Evolutionary conservation across 2,797 vertebrate genomes (phyloP).

Genomic region (Phalloptychus januarius): DNA sequence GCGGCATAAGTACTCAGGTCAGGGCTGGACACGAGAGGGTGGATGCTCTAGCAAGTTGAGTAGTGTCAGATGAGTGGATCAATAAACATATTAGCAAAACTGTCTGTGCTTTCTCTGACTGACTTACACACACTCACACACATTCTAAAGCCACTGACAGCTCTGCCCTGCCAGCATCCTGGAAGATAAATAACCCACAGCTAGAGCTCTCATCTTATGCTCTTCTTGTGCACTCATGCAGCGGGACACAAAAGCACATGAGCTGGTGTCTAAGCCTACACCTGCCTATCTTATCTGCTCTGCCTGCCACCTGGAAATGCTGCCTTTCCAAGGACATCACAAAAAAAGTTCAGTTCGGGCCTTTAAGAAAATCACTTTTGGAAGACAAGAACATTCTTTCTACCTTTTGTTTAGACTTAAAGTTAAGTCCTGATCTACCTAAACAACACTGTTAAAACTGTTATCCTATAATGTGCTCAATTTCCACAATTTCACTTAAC

Average conservation of each 20-base stretch:
- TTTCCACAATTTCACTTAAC: not conserved
- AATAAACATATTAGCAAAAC: constrained; percentile 63
- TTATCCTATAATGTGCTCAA: not conserved
- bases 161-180: constrained; percentile 50
- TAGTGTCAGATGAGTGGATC: constrained; percentile 51
- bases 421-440: not conserved
- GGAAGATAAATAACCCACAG: constrained; percentile 68
- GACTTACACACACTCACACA: constrained; percentile 15
- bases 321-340: constrained; percentile 16
- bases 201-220: constrained; percentile 52
- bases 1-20: constrained; percentile 24
- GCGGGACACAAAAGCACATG: constrained; percentile 21
- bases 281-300: constrained; percentile 46
- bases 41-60: constrained; percentile 42
- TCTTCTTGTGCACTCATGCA: constrained; percentile 27
- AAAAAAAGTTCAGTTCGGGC: constrained; percentile 34
- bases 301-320: constrained; percentile 40
- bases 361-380: constrained; percentile 15
- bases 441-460: not conserved
- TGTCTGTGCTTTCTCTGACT: constrained; percentile 31
- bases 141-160: constrained; percentile 39
- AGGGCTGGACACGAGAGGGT: constrained; percentile 32
- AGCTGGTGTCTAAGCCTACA: constrained; percentile 46
- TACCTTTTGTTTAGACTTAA: constrained; percentile 10
- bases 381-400: constrained; percentile 6